Base-by-base conservation (phyloP, 1,140 invertebrate genomes). In the Drosophila sulfurigaster region DNA sequence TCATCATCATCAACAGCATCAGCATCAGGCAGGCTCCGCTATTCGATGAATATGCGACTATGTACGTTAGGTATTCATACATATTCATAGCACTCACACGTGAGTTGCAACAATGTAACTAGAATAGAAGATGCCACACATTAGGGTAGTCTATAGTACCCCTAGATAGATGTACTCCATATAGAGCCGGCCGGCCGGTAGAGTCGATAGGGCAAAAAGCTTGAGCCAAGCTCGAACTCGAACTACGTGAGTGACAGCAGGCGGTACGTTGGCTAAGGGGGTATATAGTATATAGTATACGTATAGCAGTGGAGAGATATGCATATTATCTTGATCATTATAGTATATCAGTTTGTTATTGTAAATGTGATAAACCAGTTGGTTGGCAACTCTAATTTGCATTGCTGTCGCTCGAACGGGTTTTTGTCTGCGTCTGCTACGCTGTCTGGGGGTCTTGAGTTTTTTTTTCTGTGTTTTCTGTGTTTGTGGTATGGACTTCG, bases 351-450 rank as follows among this genome's bases (percentile, higher is more conserved):
- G 16, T 48, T 52, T 16, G 7, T 10, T 25, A n/a, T 13, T 38
- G 41, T 71, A 71, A 80, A 88, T 62, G 62, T 51, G 66, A 78
- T 57, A 74, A 88, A 88, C 85, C 81, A 88, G 85, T 89, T 82
- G 59, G 76, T 80, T 70, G 75, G 82, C 66, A 79, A 80, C 85
- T 79, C 78, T 89, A 85, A 88, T 88, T 88, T 88, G 85, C 85
- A 88, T 88, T 88, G 87, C 54, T 43, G 81, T 63, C 54, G 41
- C 28, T 56, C 66, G 65, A 68, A 75, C 72, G 51, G 28, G 72
- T 75, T 75, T 72, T 65, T 59, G 54, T 66, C 57, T 48, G n/a
- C 45, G 67, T 71, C 67, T 58, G 68, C 25, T 51, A 35, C 62
- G 38, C 7, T 8, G 48, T 64, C 35, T 64, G 48, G 38, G 38